Percentiles rank a stretch among this genome's conserved stretches.
Conservation (phyloP, 1,140 invertebrate species). For the Drosophila gunungcola region DNA sequence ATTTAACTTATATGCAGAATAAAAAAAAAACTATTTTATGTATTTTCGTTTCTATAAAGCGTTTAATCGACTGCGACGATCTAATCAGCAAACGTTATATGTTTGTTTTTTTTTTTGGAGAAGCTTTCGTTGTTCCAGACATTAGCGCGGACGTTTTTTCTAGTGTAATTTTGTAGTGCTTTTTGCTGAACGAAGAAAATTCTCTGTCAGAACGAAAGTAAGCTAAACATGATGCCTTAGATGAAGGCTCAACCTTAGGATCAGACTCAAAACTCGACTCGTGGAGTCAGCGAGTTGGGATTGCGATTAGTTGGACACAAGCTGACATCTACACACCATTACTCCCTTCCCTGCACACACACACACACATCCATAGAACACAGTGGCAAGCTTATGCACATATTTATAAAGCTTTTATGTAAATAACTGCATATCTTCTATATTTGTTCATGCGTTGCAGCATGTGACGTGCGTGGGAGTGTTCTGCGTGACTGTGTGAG, state of each 20-base stretch:
- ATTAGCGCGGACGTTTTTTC: background rate
- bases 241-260: conserved; percentile 5
- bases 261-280: conserved; percentile 15
- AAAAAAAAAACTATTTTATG: no score
- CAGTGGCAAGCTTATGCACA: conserved; percentile 46
- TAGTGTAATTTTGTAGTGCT: background rate
- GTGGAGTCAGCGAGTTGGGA: conserved; percentile 14
- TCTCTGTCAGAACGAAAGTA: conserved; percentile 16
- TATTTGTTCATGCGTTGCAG: conserved; percentile 55
- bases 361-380: conserved; percentile 8
- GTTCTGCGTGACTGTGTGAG: conserved; percentile 6
- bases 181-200: conserved; percentile 11
- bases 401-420: conserved; percentile 66
- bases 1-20: no score
- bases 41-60: no score
- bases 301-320: conserved; percentile 58
- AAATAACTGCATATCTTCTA: conserved; percentile 63
- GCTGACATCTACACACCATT: conserved; percentile 27
- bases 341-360: conserved; percentile 1
- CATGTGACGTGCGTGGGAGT: conserved; percentile 22
- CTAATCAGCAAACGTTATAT: no score
- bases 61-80: no score
- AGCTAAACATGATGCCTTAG: conserved; percentile 28
- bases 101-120: no score
- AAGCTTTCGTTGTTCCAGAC: no score